Evolutionary conservation across 2,888 invertebrate species (phyloP).

Genomic region (Folsomia candida): DNA sequence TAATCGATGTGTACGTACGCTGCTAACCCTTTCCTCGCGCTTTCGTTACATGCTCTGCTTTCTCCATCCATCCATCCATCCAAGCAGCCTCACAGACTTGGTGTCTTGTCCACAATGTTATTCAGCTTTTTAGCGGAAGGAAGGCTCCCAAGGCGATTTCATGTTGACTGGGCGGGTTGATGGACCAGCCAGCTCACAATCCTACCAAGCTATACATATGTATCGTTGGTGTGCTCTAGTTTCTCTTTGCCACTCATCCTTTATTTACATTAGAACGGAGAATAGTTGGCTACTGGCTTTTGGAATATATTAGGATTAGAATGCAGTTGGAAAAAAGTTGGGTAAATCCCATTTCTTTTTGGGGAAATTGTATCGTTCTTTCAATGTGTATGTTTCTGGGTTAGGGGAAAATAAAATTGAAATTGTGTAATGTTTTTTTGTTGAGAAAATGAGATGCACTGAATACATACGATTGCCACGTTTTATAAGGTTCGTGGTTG

Average conservation of each 20-base stretch:
- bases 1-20: neutral
- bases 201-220: too few species aligned
- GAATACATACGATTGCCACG: too few species aligned
- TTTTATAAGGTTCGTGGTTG: too few species aligned
- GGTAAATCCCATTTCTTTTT: too few species aligned
- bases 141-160: neutral
- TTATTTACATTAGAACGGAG: constrained; percentile 1
- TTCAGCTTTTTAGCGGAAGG: neutral
- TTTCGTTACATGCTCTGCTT: neutral
- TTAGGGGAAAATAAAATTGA: too few species aligned
- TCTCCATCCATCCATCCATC: neutral
- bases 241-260: neutral
- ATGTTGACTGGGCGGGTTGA: neutral
- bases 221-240: neutral
- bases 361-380: too few species aligned
- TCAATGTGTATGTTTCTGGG: too few species aligned
- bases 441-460: too few species aligned
- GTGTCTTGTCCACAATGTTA: neutral
- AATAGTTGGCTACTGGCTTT: neutral
- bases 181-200: neutral
- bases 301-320: constrained; percentile 2
- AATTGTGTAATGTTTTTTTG: too few species aligned
- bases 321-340: too few species aligned
- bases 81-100: neutral
- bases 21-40: neutral